These are phyloP conservation scores for Garrulus glandarius DNA, from an alignment of 2,797 vertebrate genomes.

Conservation along the genomic window DNA sequence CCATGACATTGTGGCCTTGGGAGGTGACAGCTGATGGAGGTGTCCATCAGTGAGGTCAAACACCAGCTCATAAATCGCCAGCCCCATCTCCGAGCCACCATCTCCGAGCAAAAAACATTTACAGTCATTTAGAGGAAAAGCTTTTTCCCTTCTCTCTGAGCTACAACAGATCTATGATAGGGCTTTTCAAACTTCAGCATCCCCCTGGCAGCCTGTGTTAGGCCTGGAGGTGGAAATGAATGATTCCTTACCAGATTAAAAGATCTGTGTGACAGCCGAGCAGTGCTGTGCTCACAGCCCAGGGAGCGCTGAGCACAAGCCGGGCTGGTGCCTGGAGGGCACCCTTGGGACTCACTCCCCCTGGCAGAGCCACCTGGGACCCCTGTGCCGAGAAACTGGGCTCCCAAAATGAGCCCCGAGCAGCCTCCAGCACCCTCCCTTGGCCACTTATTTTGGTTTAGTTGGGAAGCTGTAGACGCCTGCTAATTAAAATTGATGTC, in stretches of 20 bases:
- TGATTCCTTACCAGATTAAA: background rate
- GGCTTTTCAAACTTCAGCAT: constrained; percentile 25
- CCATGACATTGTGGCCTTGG: accelerated
- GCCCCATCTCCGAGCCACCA: background rate
- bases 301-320: background rate
- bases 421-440: background rate
- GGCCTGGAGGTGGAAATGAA: constrained; percentile 26
- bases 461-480: background rate
- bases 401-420: background rate
- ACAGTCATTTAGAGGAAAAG: constrained; percentile 15
- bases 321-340: background rate
- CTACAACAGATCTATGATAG: constrained; percentile 24
- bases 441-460: background rate
- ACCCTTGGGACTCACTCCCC: background rate
- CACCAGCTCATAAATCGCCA: background rate
- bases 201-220: background rate
- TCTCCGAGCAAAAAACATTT: background rate
- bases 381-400: background rate
- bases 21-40: background rate
- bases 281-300: accelerated
- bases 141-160: background rate
- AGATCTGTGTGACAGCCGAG: background rate
- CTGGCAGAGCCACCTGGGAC: background rate
- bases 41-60: background rate
- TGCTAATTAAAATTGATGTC: constrained; percentile 42